These are phyloP conservation scores for Oryctolagus cuniculus DNA, from an alignment of 2,113 vertebrate species.

Conservation along the genomic window mOryCun1.1 NC_091439.1:56919001-56919500, in stretches of 20 bases:
- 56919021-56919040: slow-evolving; percentile 41
- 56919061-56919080: slow-evolving; percentile 56
- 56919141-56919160: background rate
- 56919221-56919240: slow-evolving; percentile 27
- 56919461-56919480: background rate
- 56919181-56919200: background rate
- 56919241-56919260: background rate
- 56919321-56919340: slow-evolving; percentile 46
- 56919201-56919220: background rate
- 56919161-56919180: background rate
- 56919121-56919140: slow-evolving; percentile 38
- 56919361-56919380: background rate
- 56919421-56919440: background rate
- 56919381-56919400: background rate
- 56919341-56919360: background rate
- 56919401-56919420: background rate
- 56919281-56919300: background rate
- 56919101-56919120: slow-evolving; percentile 39
- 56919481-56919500: background rate
- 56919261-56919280: background rate
- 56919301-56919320: slow-evolving; percentile 51
- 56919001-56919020: slow-evolving; percentile 36
- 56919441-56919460: background rate
- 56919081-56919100: slow-evolving; percentile 37
- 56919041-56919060: slow-evolving; percentile 48